phyloP scores from a whole-genome alignment of 1,140 invertebrate species.

The Gonioctena quinquepunctata region DNA sequence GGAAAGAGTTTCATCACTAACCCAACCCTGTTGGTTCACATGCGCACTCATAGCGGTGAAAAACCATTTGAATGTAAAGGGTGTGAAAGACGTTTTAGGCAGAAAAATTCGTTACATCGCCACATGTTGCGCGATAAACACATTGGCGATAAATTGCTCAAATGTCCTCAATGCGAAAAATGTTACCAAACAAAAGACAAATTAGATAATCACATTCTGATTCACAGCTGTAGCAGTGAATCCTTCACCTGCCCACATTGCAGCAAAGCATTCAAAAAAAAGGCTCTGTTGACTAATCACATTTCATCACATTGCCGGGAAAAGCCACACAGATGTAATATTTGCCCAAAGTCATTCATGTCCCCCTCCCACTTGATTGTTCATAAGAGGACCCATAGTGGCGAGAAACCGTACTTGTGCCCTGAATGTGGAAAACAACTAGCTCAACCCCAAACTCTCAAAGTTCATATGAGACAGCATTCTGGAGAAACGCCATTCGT shows the following conservation, averaged over 20 bases:
- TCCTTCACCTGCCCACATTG: conserved; percentile 72
- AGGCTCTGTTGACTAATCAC: conserved; percentile 30
- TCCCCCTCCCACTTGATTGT: conserved; percentile 19
- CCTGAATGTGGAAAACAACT: conserved; percentile 47
- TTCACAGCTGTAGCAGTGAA: too few species aligned
- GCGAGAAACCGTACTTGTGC: conserved; percentile 57
- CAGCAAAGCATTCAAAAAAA: conserved; percentile 66
- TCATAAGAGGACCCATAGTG: conserved; percentile 52
- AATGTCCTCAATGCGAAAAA: conserved; percentile 29
- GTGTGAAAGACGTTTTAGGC: conserved; percentile 26
- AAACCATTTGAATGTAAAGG: conserved; percentile 28
- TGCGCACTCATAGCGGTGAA: conserved; percentile 28
- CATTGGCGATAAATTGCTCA: neutral
- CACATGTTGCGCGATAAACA: neutral
- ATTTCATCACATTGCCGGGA: conserved; percentile 34
- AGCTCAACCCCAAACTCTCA: conserved; percentile 44
- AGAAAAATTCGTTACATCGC: conserved; percentile 3
- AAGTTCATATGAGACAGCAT: conserved; percentile 42
- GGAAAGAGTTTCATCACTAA: conserved; percentile 32
- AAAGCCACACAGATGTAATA: conserved; percentile 28
- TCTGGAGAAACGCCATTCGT: conserved; percentile 33
- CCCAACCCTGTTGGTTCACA: conserved; percentile 24
- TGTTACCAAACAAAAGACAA: conserved; percentile 19
- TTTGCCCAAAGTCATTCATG: conserved; percentile 33
- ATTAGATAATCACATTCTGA: conserved; percentile 61